These are phyloP conservation scores for Acleris cristana DNA, from an alignment of 2,888 invertebrate species.

Conservation along the genomic window DNA sequence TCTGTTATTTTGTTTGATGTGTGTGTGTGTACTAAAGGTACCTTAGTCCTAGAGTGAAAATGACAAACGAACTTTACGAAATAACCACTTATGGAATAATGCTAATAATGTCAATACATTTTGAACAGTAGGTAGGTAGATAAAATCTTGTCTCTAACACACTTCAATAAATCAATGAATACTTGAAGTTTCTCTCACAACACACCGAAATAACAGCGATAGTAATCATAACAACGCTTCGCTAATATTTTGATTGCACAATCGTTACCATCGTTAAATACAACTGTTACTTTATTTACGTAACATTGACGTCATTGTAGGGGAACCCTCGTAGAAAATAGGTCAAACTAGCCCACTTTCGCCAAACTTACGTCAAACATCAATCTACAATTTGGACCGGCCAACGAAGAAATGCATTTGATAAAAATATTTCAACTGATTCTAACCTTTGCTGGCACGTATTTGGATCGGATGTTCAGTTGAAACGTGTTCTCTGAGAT, in stretches of 20 bases:
- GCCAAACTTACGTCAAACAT: slow-evolving; percentile 64
- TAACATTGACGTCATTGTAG: slow-evolving; percentile 71
- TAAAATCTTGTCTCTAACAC: no score
- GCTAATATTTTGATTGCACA: slow-evolving; percentile 65
- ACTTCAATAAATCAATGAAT: no score
- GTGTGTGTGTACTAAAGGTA: no score
- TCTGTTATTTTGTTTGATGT: no score
- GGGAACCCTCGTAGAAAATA: slow-evolving; percentile 67
- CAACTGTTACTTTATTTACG: slow-evolving; percentile 49
- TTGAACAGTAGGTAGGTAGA: no score
- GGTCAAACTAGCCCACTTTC: slow-evolving; percentile 69
- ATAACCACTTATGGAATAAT: no score
- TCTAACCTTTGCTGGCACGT: slow-evolving; percentile 19
- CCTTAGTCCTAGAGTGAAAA: no score
- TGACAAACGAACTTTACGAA: no score
- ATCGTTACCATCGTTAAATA: slow-evolving; percentile 55
- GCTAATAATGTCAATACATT: no score
- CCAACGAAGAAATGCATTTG: slow-evolving; percentile 44
- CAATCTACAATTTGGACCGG: slow-evolving; percentile 47
- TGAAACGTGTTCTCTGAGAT: slow-evolving; percentile 15
- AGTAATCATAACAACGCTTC: slow-evolving; percentile 31
- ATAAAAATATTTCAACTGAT: slow-evolving; percentile 38
- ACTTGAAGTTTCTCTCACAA: slow-evolving; percentile 2
- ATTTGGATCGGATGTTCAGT: slow-evolving; percentile 18
- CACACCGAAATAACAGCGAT: slow-evolving; percentile 13